Conservation (phyloP, 1,140 invertebrate species). For the Uloborus diversus region DNA sequence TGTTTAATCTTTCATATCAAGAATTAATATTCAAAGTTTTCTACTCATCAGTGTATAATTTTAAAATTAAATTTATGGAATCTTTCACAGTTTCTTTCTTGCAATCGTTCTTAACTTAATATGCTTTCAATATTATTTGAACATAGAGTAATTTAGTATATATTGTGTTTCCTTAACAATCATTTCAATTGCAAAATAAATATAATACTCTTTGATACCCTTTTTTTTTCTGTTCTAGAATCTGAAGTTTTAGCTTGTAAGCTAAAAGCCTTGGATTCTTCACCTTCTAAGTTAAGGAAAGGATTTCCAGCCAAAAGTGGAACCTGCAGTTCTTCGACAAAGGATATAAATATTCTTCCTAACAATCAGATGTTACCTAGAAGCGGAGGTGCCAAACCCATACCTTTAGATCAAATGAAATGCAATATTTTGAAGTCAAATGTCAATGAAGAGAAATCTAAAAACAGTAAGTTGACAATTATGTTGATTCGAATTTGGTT, state of each 20-base stretch:
- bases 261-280: slow-evolving; percentile 66
- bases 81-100: too few species aligned
- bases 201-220: too few species aligned
- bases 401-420: slow-evolving; percentile 89
- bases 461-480: slow-evolving; percentile 49
- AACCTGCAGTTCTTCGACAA: slow-evolving; percentile 14
- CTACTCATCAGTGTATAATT: too few species aligned
- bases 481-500: too few species aligned
- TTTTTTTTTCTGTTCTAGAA: slow-evolving; percentile 60
- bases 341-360: slow-evolving; percentile 65
- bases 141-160: too few species aligned
- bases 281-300: slow-evolving; percentile 56
- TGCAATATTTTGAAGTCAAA: slow-evolving; percentile 93
- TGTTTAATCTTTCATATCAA: too few species aligned
- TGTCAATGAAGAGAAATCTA: slow-evolving; percentile 54
- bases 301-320: slow-evolving; percentile 18
- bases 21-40: too few species aligned
- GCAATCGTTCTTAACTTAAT: too few species aligned
- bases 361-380: slow-evolving; percentile 69
- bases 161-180: too few species aligned
- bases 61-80: too few species aligned
- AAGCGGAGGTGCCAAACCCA: slow-evolving; percentile 70
- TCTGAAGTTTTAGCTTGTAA: slow-evolving; percentile 65
- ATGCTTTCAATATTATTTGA: too few species aligned
- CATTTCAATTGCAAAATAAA: too few species aligned